A percentile compares a stretch with the other conserved stretches of the same genome.
These are phyloP conservation scores for Collichthys lucidus DNA, from an alignment of 2,113 vertebrate species.

Conservation along the genomic window DNA sequence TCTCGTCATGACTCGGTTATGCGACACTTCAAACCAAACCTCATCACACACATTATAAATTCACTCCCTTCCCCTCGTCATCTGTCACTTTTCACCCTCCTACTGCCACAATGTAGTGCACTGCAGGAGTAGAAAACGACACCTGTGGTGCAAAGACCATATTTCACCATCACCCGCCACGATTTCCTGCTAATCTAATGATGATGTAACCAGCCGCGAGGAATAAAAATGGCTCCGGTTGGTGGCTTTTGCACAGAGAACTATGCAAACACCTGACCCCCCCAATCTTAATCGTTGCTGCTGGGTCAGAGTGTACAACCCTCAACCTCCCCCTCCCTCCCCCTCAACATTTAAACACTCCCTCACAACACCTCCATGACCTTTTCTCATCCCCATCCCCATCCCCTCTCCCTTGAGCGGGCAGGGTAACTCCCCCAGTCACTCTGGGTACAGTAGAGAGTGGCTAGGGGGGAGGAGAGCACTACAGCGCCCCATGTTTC, in stretches of 20 bases:
- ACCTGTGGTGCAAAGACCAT: constrained; percentile 65
- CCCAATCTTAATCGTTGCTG: constrained; percentile 84
- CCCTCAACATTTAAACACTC: constrained; percentile 37
- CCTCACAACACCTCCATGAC: constrained; percentile 42
- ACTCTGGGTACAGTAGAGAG: constrained; percentile 70
- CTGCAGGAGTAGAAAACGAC: constrained; percentile 40
- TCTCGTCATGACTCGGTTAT: neutral
- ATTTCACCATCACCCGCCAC: constrained; percentile 62
- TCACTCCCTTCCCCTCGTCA: constrained; percentile 14
- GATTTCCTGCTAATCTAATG: constrained; percentile 74
- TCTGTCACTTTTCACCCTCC: constrained; percentile 34
- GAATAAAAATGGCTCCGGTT: constrained; percentile 80
- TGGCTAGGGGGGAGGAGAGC: constrained; percentile 65
- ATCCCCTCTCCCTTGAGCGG: constrained; percentile 6
- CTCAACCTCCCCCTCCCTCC: constrained; percentile 46
- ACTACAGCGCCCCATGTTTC: constrained; percentile 62
- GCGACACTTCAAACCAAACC: neutral
- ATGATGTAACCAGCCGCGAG: constrained; percentile 76
- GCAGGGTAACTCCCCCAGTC: constrained; percentile 59
- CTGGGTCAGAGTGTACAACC: constrained; percentile 84
- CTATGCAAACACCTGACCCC: constrained; percentile 87
- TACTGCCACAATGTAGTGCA: constrained; percentile 36
- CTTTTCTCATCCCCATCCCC: no score
- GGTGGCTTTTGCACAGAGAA: constrained; percentile 86
- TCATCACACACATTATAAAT: constrained; percentile 11